phyloP scores from a whole-genome alignment of 2,113 vertebrate species.

The Trematomus loennbergii region DNA sequence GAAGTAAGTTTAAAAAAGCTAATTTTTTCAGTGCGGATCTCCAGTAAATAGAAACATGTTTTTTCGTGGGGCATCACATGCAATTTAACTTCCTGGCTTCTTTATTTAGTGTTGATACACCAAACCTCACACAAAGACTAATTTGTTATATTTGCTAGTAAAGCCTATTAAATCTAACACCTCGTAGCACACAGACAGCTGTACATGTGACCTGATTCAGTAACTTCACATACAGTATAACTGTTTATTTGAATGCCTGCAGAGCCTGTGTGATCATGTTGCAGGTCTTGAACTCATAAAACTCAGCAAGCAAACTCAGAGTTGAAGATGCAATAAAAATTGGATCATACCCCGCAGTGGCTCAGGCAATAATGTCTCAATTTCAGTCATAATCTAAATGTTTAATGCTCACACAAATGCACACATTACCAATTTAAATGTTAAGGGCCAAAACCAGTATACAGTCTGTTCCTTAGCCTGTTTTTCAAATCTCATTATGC shows the following conservation, averaged over 20 bases:
- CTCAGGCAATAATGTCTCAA: constrained; percentile 28
- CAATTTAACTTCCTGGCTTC: not conserved
- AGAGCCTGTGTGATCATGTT: constrained; percentile 50
- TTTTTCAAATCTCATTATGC: constrained; percentile 62
- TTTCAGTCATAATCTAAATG: constrained; percentile 4
- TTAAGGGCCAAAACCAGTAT: constrained; percentile 39
- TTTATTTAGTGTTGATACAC: not conserved
- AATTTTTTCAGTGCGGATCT: not conserved
- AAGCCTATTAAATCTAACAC: not conserved
- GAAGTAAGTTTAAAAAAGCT: not conserved
- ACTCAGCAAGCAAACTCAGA: constrained; percentile 23
- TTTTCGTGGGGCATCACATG: not conserved
- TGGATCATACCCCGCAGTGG: constrained; percentile 4
- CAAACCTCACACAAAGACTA: not conserved
- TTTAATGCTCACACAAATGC: constrained; percentile 5
- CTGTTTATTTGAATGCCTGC: constrained; percentile 35
- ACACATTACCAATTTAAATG: constrained; percentile 58
- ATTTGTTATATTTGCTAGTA: not conserved
- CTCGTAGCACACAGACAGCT: not conserved
- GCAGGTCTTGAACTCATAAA: constrained; percentile 52
- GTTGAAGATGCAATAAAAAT: constrained; percentile 29
- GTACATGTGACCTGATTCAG: constrained; percentile 26
- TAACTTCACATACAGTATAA: constrained; percentile 14
- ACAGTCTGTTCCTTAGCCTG: constrained; percentile 34
- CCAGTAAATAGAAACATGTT: not conserved